phyloP scores from a whole-genome alignment of 2,888 invertebrate genomes.

The Agrypnus murinus region DNA sequence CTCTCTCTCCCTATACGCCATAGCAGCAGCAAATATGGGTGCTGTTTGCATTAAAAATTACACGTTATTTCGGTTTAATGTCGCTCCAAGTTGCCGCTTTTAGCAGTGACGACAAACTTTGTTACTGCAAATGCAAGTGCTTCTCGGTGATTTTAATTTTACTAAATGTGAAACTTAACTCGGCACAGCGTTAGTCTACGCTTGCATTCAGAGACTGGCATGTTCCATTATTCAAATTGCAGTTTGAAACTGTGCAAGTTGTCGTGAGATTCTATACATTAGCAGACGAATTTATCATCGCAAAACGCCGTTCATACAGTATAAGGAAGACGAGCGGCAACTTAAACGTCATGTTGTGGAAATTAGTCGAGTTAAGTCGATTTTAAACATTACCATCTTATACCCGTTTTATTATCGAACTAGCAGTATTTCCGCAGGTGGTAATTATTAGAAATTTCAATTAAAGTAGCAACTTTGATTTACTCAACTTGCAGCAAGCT shows the following conservation, averaged over 20 bases:
- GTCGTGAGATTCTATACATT: conserved; percentile 57
- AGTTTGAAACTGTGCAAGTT: conserved; percentile 56
- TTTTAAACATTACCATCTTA: too few species aligned
- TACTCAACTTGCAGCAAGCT: too few species aligned
- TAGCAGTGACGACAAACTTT: conserved; percentile 51
- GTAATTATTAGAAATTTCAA: too few species aligned
- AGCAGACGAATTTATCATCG: conserved; percentile 57
- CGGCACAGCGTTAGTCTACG: conserved; percentile 53
- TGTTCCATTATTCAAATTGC: conserved; percentile 60
- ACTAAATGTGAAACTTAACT: conserved; percentile 57
- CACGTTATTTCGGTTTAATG: conserved; percentile 28
- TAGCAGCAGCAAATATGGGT: conserved; percentile 52
- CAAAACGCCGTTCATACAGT: conserved; percentile 8
- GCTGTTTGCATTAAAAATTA: conserved; percentile 59
- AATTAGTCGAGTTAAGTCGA: conserved; percentile 34
- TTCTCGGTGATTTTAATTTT: conserved; percentile 57
- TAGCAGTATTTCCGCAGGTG: too few species aligned
- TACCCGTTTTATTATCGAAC: too few species aligned
- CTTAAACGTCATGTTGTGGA: conserved; percentile 21
- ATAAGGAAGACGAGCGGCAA: background rate
- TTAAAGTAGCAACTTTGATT: too few species aligned
- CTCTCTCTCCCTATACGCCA: too few species aligned
- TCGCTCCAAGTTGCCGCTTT: conserved; percentile 55
- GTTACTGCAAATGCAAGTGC: conserved; percentile 49
- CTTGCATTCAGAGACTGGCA: conserved; percentile 48